Base-by-base conservation (phyloP, 2,113 vertebrate genomes). In the Salvator merianae region DNA sequence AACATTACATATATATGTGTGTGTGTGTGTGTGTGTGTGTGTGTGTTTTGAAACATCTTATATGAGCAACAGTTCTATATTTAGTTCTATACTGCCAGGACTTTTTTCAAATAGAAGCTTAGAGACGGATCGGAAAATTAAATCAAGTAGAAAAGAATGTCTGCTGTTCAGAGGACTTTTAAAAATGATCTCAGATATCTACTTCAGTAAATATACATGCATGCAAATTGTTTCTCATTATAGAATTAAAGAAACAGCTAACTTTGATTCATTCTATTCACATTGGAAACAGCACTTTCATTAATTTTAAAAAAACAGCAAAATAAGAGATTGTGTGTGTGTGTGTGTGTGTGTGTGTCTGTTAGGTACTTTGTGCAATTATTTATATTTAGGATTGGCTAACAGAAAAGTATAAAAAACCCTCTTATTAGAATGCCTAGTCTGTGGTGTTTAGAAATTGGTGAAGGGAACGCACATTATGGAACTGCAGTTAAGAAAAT, bases 41-140 rank as follows among this genome's bases (percentile, higher is more conserved):
- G n/a, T n/a, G n/a, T n/a, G 43, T 86, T 84, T 0, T 79, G 0
- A 55, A 86, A 22, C 1, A 71, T 18, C 0, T 0, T 2, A 10
- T 34, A n/a, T 38, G 16, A 34, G 30, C 20, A 76, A 28, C 7
- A 81, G 59, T 14, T 75, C 32, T 12, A 12, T 84, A 70, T 30
- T 78, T 22, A 72, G 77, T 77, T 85, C 4, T 62, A 9, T 84
- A 20, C 36, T 6, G 43, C 5, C 18, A 72, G 22, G 5, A 62
- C 50, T 86, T 86, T 8, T 89, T 53, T 87, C 7, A 9, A n/a
- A 34, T 84, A 73, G 38, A 85, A 84, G 4, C 36, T 77, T 24
- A 75, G 59, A 77, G 55, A 22, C 7, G 18, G 75, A 76, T 82
- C 69, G 36, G 69, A 80, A 26, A 80, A 43, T 81, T 62, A 69